A percentile compares a stretch with the other conserved stretches of the same genome.
Conservation (phyloP, 2,888 invertebrate genomes). For the Sinodicranocentrus sp. region DNA sequence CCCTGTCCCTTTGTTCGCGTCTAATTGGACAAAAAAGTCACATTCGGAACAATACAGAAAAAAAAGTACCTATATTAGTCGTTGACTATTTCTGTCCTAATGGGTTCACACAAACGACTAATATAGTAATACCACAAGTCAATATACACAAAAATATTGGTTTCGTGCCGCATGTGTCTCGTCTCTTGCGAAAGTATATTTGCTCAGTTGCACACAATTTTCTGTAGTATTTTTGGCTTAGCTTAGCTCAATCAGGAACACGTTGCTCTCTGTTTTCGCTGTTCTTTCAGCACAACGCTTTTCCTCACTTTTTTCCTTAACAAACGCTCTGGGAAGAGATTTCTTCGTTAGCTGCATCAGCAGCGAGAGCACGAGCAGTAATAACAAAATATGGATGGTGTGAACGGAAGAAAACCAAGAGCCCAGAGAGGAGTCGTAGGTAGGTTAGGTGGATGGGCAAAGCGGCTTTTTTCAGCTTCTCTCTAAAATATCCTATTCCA, state of each 20-base stretch:
- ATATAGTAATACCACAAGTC: too few relatives aligned
- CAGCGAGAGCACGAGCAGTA: conserved; percentile 61
- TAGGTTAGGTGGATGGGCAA: background rate
- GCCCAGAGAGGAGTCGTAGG: background rate
- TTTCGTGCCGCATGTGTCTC: too few relatives aligned
- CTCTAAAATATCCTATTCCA: conserved; percentile 2
- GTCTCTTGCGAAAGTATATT: too few relatives aligned
- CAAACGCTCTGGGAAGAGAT: background rate
- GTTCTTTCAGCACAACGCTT: conserved; percentile 2
- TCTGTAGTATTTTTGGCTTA: conserved; percentile 43
- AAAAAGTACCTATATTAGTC: too few relatives aligned
- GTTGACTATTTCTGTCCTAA: too few relatives aligned
- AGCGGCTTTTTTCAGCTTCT: conserved; percentile 27
- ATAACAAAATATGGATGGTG: conserved; percentile 49
- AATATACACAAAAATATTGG: too few relatives aligned
- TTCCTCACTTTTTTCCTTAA: background rate
- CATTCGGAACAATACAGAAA: too few relatives aligned
- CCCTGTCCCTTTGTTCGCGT: too few relatives aligned
- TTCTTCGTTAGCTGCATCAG: conserved; percentile 32
- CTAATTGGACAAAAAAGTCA: too few relatives aligned
- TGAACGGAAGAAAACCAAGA: conserved; percentile 63
- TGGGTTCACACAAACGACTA: too few relatives aligned
- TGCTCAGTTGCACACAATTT: background rate
- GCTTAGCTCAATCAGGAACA: conserved; percentile 51
- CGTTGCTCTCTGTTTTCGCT: conserved; percentile 38